A percentile compares a stretch with the other conserved stretches of the same genome.
Conservation (phyloP, 2,113 vertebrate genomes). For the Crotalus horridus region DNA sequence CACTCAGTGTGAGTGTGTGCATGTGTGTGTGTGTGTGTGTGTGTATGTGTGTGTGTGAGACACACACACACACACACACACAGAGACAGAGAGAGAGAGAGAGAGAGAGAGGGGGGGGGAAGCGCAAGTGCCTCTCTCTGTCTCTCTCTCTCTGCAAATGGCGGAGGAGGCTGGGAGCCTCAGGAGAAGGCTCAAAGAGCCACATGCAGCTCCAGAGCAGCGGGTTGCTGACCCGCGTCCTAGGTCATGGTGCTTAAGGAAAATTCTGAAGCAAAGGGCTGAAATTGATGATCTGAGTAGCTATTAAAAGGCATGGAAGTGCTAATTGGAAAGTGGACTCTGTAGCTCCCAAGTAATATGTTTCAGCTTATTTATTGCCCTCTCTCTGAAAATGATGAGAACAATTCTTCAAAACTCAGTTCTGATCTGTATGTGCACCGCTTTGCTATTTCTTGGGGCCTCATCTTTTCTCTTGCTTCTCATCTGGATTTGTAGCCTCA, state of each 20-base stretch:
- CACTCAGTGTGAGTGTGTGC: too few relatives aligned
- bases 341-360: not conserved
- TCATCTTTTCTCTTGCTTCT: not conserved
- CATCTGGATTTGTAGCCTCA: not conserved
- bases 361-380: not conserved
- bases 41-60: too few relatives aligned
- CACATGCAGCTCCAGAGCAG: too few relatives aligned
- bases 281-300: not conserved
- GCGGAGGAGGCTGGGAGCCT: too few relatives aligned
- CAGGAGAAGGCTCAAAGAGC: too few relatives aligned
- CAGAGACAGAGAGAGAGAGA: too few relatives aligned
- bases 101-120: too few relatives aligned
- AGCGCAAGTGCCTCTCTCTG: too few relatives aligned
- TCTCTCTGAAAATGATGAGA: not conserved
- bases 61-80: too few relatives aligned
- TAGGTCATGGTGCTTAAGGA: not conserved
- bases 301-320: not conserved
- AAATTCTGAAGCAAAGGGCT: not conserved
- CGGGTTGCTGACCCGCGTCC: not conserved
- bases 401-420: not conserved
- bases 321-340: not conserved
- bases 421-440: not conserved
- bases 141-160: too few relatives aligned
- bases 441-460: not conserved
- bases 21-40: too few relatives aligned